Conservation (phyloP, 2,797 vertebrate species). For the Pogonophryne albipinna region DNA sequence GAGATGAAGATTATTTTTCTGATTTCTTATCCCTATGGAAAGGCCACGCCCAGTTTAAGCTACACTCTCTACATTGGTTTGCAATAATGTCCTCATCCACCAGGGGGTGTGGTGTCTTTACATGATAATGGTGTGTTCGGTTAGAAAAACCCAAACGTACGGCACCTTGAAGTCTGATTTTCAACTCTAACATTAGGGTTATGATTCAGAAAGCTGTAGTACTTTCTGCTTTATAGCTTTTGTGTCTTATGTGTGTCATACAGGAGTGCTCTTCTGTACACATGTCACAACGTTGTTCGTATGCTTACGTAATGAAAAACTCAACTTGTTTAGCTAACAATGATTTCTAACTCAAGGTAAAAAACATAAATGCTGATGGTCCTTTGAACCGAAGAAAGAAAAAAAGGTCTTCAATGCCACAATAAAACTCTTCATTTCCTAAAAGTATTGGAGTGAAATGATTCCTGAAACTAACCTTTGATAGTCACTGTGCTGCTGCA, state of each 20-base stretch:
- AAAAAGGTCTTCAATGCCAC: constrained; percentile 1
- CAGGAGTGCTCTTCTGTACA: too few species aligned
- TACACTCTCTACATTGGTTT: background rate
- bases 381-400: constrained; percentile 2
- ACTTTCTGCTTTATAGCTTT: too few species aligned
- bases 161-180: too few species aligned
- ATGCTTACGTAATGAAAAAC: too few species aligned
- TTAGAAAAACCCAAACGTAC: too few species aligned
- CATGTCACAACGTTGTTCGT: too few species aligned
- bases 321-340: too few species aligned
- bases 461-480: constrained; percentile 91
- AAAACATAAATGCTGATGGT: background rate
- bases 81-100: background rate
- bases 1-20: background rate
- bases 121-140: background rate
- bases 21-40: constrained; percentile 4
- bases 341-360: too few species aligned
- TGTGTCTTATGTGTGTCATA: too few species aligned
- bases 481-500: constrained; percentile 91
- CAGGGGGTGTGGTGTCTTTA: background rate
- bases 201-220: too few species aligned
- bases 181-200: too few species aligned
- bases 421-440: constrained; percentile 5
- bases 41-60: background rate
- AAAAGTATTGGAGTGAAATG: background rate